A percentile compares a stretch with the other conserved stretches of the same genome.
phyloP scores from a whole-genome alignment of 2,797 vertebrate species.

The Lateolabrax maculatus region DNA sequence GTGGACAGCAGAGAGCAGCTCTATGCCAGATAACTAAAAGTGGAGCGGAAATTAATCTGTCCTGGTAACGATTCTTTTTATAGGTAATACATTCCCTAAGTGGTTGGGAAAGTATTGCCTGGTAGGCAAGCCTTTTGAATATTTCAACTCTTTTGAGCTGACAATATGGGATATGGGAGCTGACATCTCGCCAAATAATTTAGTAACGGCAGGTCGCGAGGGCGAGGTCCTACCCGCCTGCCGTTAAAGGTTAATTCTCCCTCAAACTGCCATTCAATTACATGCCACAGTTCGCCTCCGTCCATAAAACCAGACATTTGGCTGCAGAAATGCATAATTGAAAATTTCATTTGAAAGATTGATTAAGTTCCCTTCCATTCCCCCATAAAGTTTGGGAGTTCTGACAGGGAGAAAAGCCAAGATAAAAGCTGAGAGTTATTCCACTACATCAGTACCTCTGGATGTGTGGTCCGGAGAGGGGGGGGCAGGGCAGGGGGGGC shows the following conservation, averaged over 20 bases:
- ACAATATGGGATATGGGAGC: conserved; percentile 25
- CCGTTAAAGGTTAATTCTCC: conserved; percentile 81
- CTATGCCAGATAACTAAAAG: not conserved
- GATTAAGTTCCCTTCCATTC: conserved; percentile 53
- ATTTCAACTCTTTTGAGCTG: conserved; percentile 56
- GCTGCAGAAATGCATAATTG: conserved; percentile 62
- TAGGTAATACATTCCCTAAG: conserved; percentile 24
- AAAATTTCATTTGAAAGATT: conserved; percentile 67
- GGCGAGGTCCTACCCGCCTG: conserved; percentile 53
- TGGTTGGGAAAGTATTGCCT: conserved; percentile 2
- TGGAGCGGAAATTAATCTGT: conserved; percentile 8
- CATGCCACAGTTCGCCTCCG: conserved; percentile 48
- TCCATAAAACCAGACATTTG: conserved; percentile 77
- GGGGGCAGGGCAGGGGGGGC: conserved; percentile 23
- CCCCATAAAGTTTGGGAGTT: conserved; percentile 54
- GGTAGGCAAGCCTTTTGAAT: conserved; percentile 27
- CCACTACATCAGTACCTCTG: not conserved
- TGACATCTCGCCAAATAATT: conserved; percentile 74
- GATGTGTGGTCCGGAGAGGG: conserved; percentile 15
- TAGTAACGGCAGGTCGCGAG: conserved; percentile 65
- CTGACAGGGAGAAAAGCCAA: not conserved
- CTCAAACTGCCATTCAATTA: conserved; percentile 77
- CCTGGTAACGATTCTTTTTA: conserved; percentile 21
- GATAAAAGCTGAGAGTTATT: conserved; percentile 39
- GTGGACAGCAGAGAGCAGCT: conserved; percentile 6